A percentile compares a stretch with the other conserved stretches of the same genome.
Evolutionary conservation across 1,140 invertebrate species (phyloP).

Genomic region (Hylaeus volcanicus): DNA sequence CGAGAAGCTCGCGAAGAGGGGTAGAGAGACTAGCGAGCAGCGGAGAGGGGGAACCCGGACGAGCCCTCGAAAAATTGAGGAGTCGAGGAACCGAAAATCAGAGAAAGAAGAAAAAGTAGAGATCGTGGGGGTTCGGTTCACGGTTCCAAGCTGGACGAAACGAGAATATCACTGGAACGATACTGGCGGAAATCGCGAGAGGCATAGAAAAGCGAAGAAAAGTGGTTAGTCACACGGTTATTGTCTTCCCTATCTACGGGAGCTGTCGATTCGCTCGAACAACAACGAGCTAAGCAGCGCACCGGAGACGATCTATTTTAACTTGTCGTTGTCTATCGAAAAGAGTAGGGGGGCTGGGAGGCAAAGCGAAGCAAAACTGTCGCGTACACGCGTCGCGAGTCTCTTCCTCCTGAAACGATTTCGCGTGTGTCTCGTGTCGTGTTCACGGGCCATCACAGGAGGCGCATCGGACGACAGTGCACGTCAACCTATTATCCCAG

Average conservation of each 20-base stretch:
- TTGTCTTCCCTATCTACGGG: slow-evolving; percentile 28
- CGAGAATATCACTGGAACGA: background rate
- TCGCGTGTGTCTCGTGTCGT: slow-evolving; percentile 52
- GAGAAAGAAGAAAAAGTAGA: slow-evolving; percentile 1
- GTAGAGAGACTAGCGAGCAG: slow-evolving; percentile 20
- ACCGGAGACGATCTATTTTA: slow-evolving; percentile 63
- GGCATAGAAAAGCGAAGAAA: background rate
- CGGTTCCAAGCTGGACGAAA: background rate
- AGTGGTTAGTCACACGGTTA: background rate
- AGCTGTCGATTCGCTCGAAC: slow-evolving; percentile 26
- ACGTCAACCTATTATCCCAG: slow-evolving; percentile 44
- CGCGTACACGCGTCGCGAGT: slow-evolving; percentile 50
- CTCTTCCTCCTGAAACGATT: slow-evolving; percentile 42
- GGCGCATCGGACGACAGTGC: slow-evolving; percentile 43
- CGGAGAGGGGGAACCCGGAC: slow-evolving; percentile 31
- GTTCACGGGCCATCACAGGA: slow-evolving; percentile 44
- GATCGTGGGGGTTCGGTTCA: background rate
- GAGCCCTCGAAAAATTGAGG: slow-evolving; percentile 42
- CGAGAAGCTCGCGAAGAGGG: slow-evolving; percentile 34
- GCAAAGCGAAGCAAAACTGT: slow-evolving; percentile 53
- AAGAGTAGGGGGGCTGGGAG: slow-evolving; percentile 39
- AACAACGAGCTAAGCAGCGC: slow-evolving; percentile 17
- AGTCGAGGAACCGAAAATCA: slow-evolving; percentile 22
- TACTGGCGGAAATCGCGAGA: background rate
- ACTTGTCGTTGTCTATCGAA: slow-evolving; percentile 45